Percentiles rank a stretch among this genome's conserved stretches.
Evolutionary conservation across 2,888 invertebrate genomes (phyloP).

Genomic region (Campoplex capitator): DNA sequence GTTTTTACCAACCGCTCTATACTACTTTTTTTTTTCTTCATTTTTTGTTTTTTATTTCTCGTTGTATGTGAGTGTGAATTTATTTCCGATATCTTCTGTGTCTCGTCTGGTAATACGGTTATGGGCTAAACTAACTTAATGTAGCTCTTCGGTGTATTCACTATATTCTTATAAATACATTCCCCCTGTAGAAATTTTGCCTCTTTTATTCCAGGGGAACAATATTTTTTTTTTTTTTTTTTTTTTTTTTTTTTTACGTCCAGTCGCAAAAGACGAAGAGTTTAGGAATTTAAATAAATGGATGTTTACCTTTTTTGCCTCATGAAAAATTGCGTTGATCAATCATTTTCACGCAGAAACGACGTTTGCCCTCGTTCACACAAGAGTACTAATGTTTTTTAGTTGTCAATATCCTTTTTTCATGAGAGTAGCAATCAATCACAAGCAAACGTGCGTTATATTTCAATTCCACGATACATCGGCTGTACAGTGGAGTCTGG

Average conservation of each 20-base stretch:
- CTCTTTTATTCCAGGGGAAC: not conserved
- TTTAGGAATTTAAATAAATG: constrained; percentile 30
- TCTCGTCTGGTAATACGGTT: constrained; percentile 69
- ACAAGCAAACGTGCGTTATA: not conserved
- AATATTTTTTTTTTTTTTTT: not conserved
- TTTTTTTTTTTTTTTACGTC: not conserved
- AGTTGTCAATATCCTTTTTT: not conserved
- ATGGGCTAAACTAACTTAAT: constrained; percentile 69
- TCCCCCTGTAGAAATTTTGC: constrained; percentile 45
- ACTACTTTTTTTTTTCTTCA: constrained; percentile 26
- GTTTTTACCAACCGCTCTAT: constrained; percentile 53
- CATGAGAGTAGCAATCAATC: constrained; percentile 6
- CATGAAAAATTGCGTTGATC: not conserved
- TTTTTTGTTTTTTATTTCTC: constrained; percentile 30
- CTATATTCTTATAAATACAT: constrained; percentile 43
- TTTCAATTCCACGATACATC: not conserved
- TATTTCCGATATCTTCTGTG: constrained; percentile 64
- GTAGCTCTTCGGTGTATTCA: constrained; percentile 55
- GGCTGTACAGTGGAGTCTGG: not conserved
- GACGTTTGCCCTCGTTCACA: not conserved
- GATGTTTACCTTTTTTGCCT: not conserved
- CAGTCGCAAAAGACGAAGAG: constrained; percentile 23
- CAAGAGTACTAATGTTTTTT: not conserved
- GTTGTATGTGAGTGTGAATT: constrained; percentile 67
- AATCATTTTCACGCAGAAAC: not conserved